phyloP scores from a whole-genome alignment of 2,797 vertebrate genomes.

The Chloroceryle amazona region DNA sequence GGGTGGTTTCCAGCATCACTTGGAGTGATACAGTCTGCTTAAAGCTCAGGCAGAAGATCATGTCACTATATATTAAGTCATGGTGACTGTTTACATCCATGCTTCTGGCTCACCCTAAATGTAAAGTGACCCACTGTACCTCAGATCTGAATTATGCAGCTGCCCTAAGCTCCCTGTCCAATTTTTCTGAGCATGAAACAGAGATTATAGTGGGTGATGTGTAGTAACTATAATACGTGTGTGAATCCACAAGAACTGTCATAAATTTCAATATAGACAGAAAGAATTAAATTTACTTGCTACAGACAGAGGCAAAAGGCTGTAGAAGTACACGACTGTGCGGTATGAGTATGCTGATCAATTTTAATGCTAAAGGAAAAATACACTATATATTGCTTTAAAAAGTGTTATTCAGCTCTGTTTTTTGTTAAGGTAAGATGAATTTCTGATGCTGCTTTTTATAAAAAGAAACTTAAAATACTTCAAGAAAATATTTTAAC shows the following conservation, averaged over 20 bases:
- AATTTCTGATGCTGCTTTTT: not conserved
- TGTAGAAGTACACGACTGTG: accelerated
- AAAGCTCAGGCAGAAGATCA: not conserved
- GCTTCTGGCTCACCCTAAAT: not conserved
- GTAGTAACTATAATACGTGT: not conserved
- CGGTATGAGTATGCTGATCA: not conserved
- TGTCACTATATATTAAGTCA: not conserved
- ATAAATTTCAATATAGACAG: not conserved
- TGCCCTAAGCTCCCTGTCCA: not conserved
- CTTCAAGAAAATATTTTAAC: not conserved
- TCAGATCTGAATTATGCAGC: not conserved
- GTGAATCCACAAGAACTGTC: not conserved
- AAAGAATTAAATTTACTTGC: not conserved
- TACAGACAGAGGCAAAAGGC: not conserved
- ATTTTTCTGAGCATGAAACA: not conserved
- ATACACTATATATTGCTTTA: not conserved
- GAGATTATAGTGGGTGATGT: not conserved
- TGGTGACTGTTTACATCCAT: not conserved
- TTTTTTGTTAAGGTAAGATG: not conserved
- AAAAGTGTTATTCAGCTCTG: not conserved
- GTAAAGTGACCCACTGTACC: not conserved
- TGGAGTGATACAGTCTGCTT: not conserved
- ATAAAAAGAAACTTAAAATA: not conserved
- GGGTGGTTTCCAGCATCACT: not conserved
- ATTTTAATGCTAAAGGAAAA: not conserved